These are phyloP conservation scores for Suricata suricatta DNA, from an alignment of 2,113 vertebrate species.

Conservation along the genomic window DNA sequence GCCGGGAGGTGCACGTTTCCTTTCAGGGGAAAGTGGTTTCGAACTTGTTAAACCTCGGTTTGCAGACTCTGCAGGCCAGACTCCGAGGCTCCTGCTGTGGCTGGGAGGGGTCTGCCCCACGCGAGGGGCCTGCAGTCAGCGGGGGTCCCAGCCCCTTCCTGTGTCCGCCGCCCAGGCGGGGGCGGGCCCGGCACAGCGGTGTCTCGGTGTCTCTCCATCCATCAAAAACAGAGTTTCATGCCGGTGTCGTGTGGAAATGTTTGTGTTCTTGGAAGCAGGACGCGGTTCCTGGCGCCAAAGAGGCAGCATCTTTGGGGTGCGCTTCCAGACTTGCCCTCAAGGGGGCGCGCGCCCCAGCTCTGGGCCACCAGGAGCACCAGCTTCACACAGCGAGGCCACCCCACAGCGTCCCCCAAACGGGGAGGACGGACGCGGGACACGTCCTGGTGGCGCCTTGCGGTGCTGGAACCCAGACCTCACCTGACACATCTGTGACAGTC, in stretches of 20 bases:
- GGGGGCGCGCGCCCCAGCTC: background rate
- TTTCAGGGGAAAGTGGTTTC: background rate
- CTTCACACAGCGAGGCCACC: background rate
- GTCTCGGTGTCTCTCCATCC: background rate
- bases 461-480: too few species aligned
- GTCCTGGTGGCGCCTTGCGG: rapidly evolving
- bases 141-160: background rate
- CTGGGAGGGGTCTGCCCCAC: background rate
- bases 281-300: too few species aligned
- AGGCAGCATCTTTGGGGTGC: too few species aligned
- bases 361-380: rapidly evolving
- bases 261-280: background rate
- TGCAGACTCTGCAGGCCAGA: background rate
- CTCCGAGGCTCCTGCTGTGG: background rate
- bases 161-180: background rate
- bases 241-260: background rate
- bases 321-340: too few species aligned
- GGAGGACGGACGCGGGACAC: background rate
- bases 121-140: too few species aligned
- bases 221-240: background rate
- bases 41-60: rapidly evolving
- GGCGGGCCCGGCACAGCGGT: background rate
- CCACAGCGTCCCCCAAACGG: too few species aligned
- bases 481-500: background rate
- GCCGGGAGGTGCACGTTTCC: background rate